A percentile compares a stretch with the other conserved stretches of the same genome.
Conservation (phyloP, 1,140 invertebrate species). For the Solenopsis invicta region DNA sequence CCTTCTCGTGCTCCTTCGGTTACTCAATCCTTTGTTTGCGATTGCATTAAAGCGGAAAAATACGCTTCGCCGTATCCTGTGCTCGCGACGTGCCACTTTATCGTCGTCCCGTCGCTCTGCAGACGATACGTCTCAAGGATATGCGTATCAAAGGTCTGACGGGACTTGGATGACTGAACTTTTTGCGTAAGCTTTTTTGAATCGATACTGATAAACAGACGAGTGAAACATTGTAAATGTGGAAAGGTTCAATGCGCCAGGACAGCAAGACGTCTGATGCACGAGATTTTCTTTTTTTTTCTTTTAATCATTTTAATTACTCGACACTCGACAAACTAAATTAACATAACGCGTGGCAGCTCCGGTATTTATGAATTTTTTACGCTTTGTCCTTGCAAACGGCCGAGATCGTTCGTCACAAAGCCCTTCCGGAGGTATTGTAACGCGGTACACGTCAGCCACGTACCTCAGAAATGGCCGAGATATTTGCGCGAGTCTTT, state of each 20-base stretch:
- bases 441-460: slow-evolving; percentile 53
- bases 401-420: slow-evolving; percentile 42
- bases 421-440: slow-evolving; percentile 41
- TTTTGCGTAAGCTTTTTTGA: not conserved
- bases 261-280: too few species aligned
- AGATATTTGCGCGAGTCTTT: slow-evolving; percentile 29
- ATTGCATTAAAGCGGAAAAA: slow-evolving; percentile 63
- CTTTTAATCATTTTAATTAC: slow-evolving; percentile 17
- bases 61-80: slow-evolving; percentile 41
- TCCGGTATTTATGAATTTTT: slow-evolving; percentile 45
- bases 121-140: slow-evolving; percentile 24
- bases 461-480: slow-evolving; percentile 51
- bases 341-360: slow-evolving; percentile 30
- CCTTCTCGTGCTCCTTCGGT: slow-evolving; percentile 41
- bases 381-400: slow-evolving; percentile 30
- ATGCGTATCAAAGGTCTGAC: slow-evolving; percentile 8
- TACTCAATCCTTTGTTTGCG: slow-evolving; percentile 55
- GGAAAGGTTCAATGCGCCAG: too few species aligned
- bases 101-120: slow-evolving; percentile 2
- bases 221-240: not conserved
- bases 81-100: slow-evolving; percentile 33
- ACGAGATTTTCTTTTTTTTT: not conserved
- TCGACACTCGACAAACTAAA: slow-evolving; percentile 4
- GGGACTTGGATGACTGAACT: not conserved
- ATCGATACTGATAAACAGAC: not conserved